phyloP scores from a whole-genome alignment of 1,140 invertebrate genomes.

The Bombus terrestris region DNA sequence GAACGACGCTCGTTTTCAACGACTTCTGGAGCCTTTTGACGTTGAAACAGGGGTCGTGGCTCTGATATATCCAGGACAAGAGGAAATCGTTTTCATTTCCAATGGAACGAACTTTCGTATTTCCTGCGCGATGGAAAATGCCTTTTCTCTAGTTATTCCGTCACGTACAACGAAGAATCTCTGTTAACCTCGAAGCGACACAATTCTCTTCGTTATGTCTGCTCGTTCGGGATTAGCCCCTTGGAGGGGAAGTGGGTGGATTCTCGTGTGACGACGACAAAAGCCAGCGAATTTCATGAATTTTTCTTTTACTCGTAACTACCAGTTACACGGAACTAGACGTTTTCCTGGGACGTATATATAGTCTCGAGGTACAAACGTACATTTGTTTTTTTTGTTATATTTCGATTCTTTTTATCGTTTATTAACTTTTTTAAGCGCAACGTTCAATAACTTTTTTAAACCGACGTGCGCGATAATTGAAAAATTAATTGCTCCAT shows the following conservation, averaged over 20 bases:
- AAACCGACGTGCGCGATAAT: too few species aligned
- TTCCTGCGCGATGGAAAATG: neutral
- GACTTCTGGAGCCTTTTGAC: conserved; percentile 3
- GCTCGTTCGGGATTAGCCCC: neutral
- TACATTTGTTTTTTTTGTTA: too few species aligned
- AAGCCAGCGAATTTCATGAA: too few species aligned
- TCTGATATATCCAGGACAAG: conserved; percentile 38
- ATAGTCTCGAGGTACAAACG: too few species aligned
- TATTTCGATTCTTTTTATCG: too few species aligned
- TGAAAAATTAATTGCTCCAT: too few species aligned
- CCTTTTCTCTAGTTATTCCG: neutral
- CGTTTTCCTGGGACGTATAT: too few species aligned
- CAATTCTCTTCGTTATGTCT: neutral
- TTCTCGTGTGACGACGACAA: too few species aligned
- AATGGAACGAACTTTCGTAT: neutral
- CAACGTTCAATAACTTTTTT: too few species aligned
- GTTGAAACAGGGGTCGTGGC: conserved; percentile 1
- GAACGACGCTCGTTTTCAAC: conserved; percentile 13
- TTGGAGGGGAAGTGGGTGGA: accelerated
- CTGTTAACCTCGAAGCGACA: neutral
- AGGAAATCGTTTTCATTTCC: conserved; percentile 42
- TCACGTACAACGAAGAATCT: neutral
- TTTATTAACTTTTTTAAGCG: too few species aligned
- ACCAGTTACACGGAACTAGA: too few species aligned
- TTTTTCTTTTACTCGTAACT: too few species aligned